These are phyloP conservation scores for Salpingus planirostris DNA, from an alignment of 2,888 invertebrate genomes.

Conservation along the genomic window DNA sequence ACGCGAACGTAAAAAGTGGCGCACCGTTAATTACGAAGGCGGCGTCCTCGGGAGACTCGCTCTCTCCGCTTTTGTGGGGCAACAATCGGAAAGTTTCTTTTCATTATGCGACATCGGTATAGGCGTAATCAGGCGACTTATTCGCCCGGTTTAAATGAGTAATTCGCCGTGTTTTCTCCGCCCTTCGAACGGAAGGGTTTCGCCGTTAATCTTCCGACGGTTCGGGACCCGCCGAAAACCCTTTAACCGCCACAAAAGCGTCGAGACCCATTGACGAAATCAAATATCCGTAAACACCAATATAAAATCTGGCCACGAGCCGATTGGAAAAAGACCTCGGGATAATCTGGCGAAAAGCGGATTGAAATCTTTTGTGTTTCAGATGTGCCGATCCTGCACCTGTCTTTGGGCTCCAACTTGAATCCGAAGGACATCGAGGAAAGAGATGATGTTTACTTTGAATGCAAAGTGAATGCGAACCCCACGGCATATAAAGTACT, in stretches of 20 bases:
- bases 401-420: constrained; percentile 64
- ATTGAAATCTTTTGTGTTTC: constrained; percentile 31
- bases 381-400: constrained; percentile 63
- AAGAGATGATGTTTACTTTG: constrained; percentile 73
- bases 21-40: constrained; percentile 21
- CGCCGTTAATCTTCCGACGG: no score
- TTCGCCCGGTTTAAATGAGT: no score
- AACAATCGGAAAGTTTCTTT: no score
- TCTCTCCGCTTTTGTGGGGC: constrained; percentile 15
- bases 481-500: constrained; percentile 70
- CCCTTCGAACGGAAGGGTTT: no score
- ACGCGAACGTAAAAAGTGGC: constrained; percentile 20
- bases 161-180: no score
- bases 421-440: constrained; percentile 74
- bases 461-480: constrained; percentile 70
- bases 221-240: no score
- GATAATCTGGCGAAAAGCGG: constrained; percentile 25
- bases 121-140: no score
- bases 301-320: constrained; percentile 30
- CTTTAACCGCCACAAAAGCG: constrained; percentile 4
- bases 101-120: no score
- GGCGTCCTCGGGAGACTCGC: constrained; percentile 12
- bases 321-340: constrained; percentile 22
- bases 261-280: constrained; percentile 16
- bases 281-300: constrained; percentile 30